A percentile compares a stretch with the other conserved stretches of the same genome.
Conservation (phyloP, 2,797 vertebrate genomes). For the Diceros bicornis region DNA sequence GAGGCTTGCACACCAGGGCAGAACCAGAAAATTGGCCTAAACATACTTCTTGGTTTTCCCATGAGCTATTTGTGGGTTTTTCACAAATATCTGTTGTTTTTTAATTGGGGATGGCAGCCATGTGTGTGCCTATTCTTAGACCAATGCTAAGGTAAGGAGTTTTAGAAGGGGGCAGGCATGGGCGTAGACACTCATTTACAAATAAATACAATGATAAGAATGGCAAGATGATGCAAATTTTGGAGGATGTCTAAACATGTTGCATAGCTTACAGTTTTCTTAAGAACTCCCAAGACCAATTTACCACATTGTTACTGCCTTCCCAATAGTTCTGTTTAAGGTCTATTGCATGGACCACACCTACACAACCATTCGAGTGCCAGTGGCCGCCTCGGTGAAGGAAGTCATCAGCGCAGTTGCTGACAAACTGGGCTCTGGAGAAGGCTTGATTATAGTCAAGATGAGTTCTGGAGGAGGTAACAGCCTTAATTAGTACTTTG, state of each 20-base stretch:
- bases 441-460: slow-evolving; percentile 95
- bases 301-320: not conserved
- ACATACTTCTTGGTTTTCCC: not conserved
- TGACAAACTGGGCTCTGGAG: slow-evolving; percentile 97
- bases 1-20: not conserved
- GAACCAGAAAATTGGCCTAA: not conserved
- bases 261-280: not conserved
- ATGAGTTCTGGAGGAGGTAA: slow-evolving; percentile 98
- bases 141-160: not conserved
- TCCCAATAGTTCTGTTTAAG: slow-evolving; percentile 95
- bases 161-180: not conserved
- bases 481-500: not conserved
- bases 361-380: slow-evolving; percentile 97
- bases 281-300: not conserved
- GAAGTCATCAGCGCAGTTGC: slow-evolving; percentile 96
- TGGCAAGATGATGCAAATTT: not conserved
- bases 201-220: not conserved
- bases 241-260: not conserved
- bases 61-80: not conserved
- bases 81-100: not conserved
- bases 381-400: slow-evolving; percentile 94
- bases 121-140: not conserved
- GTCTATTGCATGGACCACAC: slow-evolving; percentile 98
- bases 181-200: not conserved
- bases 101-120: not conserved